Conservation (phyloP, 2,797 vertebrate genomes). For the Cyprinella venusta region DNA sequence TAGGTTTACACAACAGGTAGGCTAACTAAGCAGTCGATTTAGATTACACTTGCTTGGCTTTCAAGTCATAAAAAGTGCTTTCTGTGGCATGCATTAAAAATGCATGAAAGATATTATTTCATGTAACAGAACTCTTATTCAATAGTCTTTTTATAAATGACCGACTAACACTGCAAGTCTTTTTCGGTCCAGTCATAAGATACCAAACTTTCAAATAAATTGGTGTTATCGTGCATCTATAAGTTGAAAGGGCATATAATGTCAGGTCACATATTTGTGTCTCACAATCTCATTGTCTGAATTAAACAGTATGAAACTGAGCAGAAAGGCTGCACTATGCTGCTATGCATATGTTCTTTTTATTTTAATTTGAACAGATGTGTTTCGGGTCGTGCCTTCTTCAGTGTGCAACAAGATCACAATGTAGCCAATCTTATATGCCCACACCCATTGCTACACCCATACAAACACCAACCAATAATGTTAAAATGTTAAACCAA, state of each 20-base stretch:
- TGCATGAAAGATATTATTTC: slow-evolving; percentile 40
- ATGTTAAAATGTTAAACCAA: too few relatives aligned
- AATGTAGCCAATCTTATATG: too few relatives aligned
- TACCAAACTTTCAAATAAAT: neutral
- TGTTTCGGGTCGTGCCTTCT: too few relatives aligned
- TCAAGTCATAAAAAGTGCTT: slow-evolving; percentile 44
- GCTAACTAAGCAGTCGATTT: neutral
- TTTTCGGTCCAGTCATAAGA: slow-evolving; percentile 7
- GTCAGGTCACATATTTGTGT: too few relatives aligned
- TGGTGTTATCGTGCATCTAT: neutral
- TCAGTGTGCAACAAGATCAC: too few relatives aligned
- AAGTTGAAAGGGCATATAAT: neutral
- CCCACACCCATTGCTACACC: too few relatives aligned
- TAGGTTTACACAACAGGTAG: neutral
- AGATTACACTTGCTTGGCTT: slow-evolving; percentile 32
- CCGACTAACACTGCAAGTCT: slow-evolving; percentile 8
- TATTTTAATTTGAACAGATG: too few relatives aligned
- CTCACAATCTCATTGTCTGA: too few relatives aligned
- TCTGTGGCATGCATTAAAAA: slow-evolving; percentile 43
- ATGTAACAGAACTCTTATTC: slow-evolving; percentile 37
- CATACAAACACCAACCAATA: too few relatives aligned
- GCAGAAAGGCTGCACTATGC: too few relatives aligned
- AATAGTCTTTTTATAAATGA: slow-evolving; percentile 30
- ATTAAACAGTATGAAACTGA: neutral
- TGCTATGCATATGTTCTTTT: too few relatives aligned